Base-by-base conservation (phyloP, 2,888 invertebrate species). In the Macaria notata region DNA sequence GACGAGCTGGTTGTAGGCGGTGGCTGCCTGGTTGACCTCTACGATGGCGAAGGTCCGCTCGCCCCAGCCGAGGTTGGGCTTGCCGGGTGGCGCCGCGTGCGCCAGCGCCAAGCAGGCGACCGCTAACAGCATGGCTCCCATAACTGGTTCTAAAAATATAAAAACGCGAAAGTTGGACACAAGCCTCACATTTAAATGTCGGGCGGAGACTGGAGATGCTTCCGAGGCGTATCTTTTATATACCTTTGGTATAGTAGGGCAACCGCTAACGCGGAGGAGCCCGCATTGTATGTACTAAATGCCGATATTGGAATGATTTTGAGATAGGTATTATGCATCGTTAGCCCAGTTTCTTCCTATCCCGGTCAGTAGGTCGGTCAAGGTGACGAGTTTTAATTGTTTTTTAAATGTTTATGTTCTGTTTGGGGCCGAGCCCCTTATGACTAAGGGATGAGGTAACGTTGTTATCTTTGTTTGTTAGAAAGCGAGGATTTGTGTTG, bases 21-120 rank as follows among this genome's bases (percentile, higher is more conserved):
- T 91, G 9, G 91, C 91, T 7, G 90, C 91, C 68, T 90, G 91
- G 69, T 88, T 91, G 61, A 91, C 91, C 70, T 91, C 91, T 30
- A 91, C 78, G 65, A 91, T 86, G 4, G 89, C 85, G 74, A 91
- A 91, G 62, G 83, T 83, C 45, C 91, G 76, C 63, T 91, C 91
- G 0, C 91, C 91, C 91, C 91, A 91, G 62, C 91, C 91, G 38
- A 91, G 75, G 57, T 78, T 79, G 0, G 91, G 88, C 59, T 83
- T 86, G 31, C 91, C 91, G 0, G 91, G 91, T 38, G 88, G 86
- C 39, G 70, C 84, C 36, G 81, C 63, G 52, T 74, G 79, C 48
- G 77, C 62, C 31, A 78, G 66, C 62, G 76, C 74, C 62, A 77
- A 65, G 62, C 70, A 73, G 59, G 78, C 84, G 59, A 83, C 71